Evolutionary conservation across 2,888 invertebrate species (phyloP).

Genomic region (Drymonia ruficornis): DNA sequence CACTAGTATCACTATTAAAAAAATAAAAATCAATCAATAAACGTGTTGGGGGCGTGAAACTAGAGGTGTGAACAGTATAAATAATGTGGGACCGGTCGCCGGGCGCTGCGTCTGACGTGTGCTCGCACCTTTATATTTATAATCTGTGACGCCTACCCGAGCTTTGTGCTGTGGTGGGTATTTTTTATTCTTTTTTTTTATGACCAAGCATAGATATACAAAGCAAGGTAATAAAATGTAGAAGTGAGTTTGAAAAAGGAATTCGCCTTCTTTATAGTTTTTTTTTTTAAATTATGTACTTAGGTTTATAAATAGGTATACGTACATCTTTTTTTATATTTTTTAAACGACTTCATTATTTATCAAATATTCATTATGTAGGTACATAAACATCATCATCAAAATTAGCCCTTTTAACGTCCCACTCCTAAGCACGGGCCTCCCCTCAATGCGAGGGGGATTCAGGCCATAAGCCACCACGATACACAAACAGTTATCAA

Average conservation of each 20-base stretch:
- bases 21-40: constrained; percentile 35
- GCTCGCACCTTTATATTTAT: constrained; percentile 48
- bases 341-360: no score
- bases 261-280: no score
- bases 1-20: constrained; percentile 14
- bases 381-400: no score
- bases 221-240: neutral
- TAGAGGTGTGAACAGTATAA: constrained; percentile 43
- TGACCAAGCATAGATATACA: neutral
- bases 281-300: no score
- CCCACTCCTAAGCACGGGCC: no score
- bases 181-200: constrained; percentile 12
- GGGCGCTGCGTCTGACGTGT: constrained; percentile 38
- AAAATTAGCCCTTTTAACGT: no score
- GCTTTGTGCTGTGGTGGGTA: constrained; percentile 19
- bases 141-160: constrained; percentile 40
- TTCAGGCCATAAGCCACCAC: no score
- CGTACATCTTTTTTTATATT: no score
- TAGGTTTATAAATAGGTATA: no score
- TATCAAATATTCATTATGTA: no score
- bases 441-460: no score
- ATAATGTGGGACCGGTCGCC: constrained; percentile 23
- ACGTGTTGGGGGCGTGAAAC: constrained; percentile 38
- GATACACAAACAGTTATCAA: no score
- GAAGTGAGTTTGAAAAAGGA: neutral